A percentile compares a stretch with the other conserved stretches of the same genome.
phyloP scores from a whole-genome alignment of 2,797 vertebrate genomes.

The Acanthurus lineatus region DNA sequence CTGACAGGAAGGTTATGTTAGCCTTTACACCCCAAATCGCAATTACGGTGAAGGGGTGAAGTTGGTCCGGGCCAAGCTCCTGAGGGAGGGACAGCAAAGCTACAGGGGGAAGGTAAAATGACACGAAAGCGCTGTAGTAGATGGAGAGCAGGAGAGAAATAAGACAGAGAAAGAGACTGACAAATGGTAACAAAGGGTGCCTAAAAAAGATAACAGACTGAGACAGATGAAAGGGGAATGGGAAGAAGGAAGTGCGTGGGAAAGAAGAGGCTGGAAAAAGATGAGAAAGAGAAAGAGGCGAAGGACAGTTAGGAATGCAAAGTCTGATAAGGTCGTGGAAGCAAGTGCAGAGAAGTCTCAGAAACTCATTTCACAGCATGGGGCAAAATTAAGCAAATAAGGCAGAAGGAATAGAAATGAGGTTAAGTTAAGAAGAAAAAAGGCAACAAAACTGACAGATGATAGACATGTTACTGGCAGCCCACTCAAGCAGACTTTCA shows the following conservation, averaged over 20 bases:
- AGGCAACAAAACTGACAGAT: constrained; percentile 52
- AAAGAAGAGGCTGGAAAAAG: constrained; percentile 17
- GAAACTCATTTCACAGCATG: constrained; percentile 15
- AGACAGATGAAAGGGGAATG: constrained; percentile 36
- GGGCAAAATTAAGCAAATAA: constrained; percentile 34
- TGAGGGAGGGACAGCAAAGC: constrained; percentile 28
- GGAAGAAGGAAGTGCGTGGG: constrained; percentile 14
- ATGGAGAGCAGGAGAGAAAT: constrained; percentile 15
- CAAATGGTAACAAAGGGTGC: constrained; percentile 31
- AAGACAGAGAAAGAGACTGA: constrained; percentile 26
- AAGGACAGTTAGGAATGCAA: constrained; percentile 10
- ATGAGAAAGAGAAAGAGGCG: constrained; percentile 8
- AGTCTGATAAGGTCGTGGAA: constrained; percentile 47
- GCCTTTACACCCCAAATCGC: constrained; percentile 61
- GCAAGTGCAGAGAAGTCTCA: constrained; percentile 27
- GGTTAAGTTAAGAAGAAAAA: constrained; percentile 22
- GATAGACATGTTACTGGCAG: constrained; percentile 56
- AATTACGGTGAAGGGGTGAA: constrained; percentile 60
- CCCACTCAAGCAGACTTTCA: constrained; percentile 46
- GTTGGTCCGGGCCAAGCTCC: constrained; percentile 45
- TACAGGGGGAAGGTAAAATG: constrained; percentile 33
- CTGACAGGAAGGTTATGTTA: constrained; percentile 71
- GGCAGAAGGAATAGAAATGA: constrained; percentile 45
- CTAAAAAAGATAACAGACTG: constrained; percentile 27
- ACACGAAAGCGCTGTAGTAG: constrained; percentile 36